Percentiles rank a stretch among this genome's conserved stretches.
phyloP scores from a whole-genome alignment of 2,888 invertebrate species.

The Oscheius sp. region DNA sequence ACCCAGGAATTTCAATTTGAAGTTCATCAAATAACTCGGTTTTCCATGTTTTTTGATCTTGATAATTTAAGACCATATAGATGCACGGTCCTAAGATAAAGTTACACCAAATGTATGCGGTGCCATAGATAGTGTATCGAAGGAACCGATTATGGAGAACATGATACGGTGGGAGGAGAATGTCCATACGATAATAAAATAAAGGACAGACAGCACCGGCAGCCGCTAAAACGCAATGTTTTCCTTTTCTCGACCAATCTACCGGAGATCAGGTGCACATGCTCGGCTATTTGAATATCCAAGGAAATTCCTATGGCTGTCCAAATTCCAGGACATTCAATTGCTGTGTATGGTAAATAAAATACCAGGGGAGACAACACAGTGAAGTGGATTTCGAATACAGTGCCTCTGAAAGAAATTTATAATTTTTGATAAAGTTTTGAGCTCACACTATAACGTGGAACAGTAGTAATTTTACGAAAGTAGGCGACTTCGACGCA shows the following conservation, averaged over 20 bases:
- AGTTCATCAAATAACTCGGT: background rate
- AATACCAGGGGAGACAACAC: background rate
- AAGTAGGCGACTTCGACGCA: background rate
- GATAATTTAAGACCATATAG: background rate
- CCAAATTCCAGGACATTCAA: background rate
- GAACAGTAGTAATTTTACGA: background rate
- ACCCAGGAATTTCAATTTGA: background rate
- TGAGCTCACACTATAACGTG: background rate
- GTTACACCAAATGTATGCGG: background rate
- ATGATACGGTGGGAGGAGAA: background rate
- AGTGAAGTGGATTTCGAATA: background rate
- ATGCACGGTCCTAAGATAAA: background rate
- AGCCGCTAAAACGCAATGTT: background rate
- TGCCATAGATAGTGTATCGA: background rate
- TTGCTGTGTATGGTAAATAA: background rate
- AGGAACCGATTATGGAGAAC: background rate
- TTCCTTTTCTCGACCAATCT: background rate
- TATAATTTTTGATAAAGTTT: background rate
- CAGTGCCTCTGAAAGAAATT: background rate
- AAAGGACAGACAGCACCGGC: background rate
- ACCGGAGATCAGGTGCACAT: no score
- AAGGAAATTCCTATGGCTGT: background rate
- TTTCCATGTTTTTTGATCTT: background rate
- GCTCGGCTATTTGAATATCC: background rate
- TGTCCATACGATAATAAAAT: conserved; percentile 8